phyloP scores from a whole-genome alignment of 2,113 vertebrate species.

The Calyptommatus sinebrachiatus region DNA sequence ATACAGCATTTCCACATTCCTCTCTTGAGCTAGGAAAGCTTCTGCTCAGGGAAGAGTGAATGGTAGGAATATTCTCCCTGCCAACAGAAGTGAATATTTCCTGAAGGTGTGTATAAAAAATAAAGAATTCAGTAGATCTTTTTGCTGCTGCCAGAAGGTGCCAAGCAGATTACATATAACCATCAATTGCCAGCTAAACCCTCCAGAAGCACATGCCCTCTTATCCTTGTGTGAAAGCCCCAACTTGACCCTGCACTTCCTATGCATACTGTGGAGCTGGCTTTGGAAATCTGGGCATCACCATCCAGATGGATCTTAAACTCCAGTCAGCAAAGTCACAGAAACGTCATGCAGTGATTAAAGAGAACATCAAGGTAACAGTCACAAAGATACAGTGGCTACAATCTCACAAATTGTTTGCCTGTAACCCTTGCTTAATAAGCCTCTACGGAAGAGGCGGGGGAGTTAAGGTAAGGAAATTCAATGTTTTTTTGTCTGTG shows the following conservation, averaged over 20 bases:
- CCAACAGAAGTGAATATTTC: too few species aligned
- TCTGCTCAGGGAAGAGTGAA: too few species aligned
- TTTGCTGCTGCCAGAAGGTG: not conserved
- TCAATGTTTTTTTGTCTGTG: conserved; percentile 11
- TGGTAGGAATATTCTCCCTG: too few species aligned
- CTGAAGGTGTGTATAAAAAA: too few species aligned
- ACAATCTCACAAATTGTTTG: not conserved
- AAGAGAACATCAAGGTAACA: not conserved
- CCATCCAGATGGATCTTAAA: not conserved
- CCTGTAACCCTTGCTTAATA: not conserved
- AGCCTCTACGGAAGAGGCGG: not conserved
- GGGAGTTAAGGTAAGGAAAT: not conserved
- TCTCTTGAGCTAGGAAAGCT: too few species aligned
- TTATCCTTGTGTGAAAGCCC: not conserved
- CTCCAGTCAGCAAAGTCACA: not conserved
- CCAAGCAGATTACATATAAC: not conserved
- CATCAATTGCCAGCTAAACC: not conserved
- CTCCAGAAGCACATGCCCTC: not conserved
- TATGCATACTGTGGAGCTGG: too few species aligned
- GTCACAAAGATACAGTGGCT: not conserved
- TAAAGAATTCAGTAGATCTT: not conserved
- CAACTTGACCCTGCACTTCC: not conserved
- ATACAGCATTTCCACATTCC: too few species aligned
- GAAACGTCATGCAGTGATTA: not conserved
- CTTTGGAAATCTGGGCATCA: not conserved